A percentile compares a stretch with the other conserved stretches of the same genome.
These are phyloP conservation scores for Coreoperca whiteheadi DNA, from an alignment of 2,113 vertebrate species.

Conservation along the genomic window DNA sequence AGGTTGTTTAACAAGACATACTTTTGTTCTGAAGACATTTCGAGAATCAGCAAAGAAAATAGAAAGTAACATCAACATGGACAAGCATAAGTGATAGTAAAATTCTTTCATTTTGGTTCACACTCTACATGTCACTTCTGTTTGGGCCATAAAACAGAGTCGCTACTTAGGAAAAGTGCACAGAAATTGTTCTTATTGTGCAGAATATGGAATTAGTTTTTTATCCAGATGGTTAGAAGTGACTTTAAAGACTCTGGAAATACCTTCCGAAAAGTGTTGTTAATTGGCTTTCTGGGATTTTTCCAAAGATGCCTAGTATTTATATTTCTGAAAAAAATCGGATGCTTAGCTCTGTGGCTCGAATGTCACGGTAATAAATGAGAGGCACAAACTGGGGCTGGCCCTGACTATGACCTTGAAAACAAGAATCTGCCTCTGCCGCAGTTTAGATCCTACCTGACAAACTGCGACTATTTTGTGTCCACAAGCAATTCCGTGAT, in stretches of 20 bases:
- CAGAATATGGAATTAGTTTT: background rate
- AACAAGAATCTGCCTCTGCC: too few relatives aligned
- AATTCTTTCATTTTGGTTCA: background rate
- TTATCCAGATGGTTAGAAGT: background rate
- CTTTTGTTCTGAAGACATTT: background rate
- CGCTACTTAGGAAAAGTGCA: background rate
- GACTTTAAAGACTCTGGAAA: background rate
- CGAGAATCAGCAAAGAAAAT: background rate
- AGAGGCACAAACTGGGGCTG: background rate
- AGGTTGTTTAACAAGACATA: background rate
- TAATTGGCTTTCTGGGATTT: background rate
- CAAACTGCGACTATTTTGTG: too few relatives aligned
- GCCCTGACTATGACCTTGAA: background rate
- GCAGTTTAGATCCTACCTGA: too few relatives aligned
- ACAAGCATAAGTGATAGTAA: background rate
- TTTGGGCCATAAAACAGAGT: background rate
- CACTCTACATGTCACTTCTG: background rate
- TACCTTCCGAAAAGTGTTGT: background rate
- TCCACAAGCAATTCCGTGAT: background rate
- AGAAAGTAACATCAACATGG: background rate
- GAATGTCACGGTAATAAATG: background rate
- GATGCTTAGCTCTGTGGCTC: background rate
- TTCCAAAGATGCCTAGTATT: background rate
- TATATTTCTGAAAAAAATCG: background rate
- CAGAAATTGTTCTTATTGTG: background rate